Conservation (phyloP, 1,140 invertebrate species). For the Saxidomus purpurata region DNA sequence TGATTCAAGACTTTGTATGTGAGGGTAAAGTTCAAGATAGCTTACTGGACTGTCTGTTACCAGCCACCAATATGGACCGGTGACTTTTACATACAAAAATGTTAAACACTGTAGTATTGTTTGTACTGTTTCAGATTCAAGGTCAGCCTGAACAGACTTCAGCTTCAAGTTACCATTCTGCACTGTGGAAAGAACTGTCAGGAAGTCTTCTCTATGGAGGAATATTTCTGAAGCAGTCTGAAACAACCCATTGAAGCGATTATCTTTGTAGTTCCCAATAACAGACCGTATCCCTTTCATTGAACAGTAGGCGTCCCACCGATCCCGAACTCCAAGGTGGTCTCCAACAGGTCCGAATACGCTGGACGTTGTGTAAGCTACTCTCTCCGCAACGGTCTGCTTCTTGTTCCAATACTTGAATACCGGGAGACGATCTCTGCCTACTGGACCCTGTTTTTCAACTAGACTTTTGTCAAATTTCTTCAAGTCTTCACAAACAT, state of each 20-base stretch:
- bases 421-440: conserved; percentile 14
- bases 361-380: conserved; percentile 2
- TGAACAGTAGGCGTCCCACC: conserved; percentile 37
- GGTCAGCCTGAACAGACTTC: background rate
- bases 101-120: background rate
- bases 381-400: background rate
- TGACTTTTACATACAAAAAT: background rate
- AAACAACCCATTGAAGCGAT: conserved; percentile 43
- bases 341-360: conserved; percentile 40
- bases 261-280: conserved; percentile 52
- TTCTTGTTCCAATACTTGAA: conserved; percentile 29
- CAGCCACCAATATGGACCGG: conserved; percentile 25
- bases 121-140: background rate
- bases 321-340: conserved; percentile 35
- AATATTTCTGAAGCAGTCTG: conserved; percentile 33
- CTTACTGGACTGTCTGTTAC: background rate
- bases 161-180: background rate
- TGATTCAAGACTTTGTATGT: background rate
- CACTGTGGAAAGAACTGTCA: background rate
- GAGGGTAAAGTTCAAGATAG: background rate
- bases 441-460: background rate
- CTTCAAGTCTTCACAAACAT: background rate
- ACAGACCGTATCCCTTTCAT: background rate
- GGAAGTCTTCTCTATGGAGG: background rate
- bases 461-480: background rate